Evolutionary conservation across 2,888 invertebrate species (phyloP), one percentile per base, ranked within the genome.

Genomic region (Rutpela maculata): DNA sequence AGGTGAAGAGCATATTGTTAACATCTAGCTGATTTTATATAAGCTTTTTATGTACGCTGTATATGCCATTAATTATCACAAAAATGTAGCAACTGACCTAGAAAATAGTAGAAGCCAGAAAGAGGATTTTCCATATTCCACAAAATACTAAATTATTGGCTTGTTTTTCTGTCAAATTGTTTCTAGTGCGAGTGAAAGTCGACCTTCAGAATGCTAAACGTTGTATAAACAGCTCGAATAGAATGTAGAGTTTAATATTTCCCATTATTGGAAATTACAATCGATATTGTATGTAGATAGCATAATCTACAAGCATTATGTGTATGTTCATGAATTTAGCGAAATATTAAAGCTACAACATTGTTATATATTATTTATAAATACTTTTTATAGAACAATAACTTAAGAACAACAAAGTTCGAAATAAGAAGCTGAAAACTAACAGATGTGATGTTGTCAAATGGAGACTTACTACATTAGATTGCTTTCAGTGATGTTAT

Each of bases 131-230:
- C 26, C 26, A 26, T 26, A 2, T 19, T 19, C 60, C 5, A 60
- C 12, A 26, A 22, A 10, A 22, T 60, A 22, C 10, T 60, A 22
- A 60, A 60, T 60, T 60, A 60, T 60, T 60, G 18, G 60, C 26
- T 60, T 60, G 60, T 60, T 60, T 60, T 60, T 60, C 22, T 19
- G 60, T 12, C 22, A 18, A 18, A 56, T 18, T 57, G 12, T 22
- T 22, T 12, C 15, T 60, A 60, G 22, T 43, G 12, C 43, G 43
- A 43, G 43, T 12, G 43, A 43, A 60, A 60, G 22, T 60, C 10
- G 43, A 7, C 43, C 43, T 43, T 43, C 11, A 12, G 12, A 12
- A 1, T 43, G 11, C 15, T 43, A 12, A 43, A 43, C 43, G 12
- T 43, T 11, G 43, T 43, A 35, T 35, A 43, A 43, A 12, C 43